Evolutionary conservation across 53 echinoderm and acorn worm species (phyloP), one percentile per base, ranked within the genome.

Genomic region (Patiria pectinifera): DNA sequence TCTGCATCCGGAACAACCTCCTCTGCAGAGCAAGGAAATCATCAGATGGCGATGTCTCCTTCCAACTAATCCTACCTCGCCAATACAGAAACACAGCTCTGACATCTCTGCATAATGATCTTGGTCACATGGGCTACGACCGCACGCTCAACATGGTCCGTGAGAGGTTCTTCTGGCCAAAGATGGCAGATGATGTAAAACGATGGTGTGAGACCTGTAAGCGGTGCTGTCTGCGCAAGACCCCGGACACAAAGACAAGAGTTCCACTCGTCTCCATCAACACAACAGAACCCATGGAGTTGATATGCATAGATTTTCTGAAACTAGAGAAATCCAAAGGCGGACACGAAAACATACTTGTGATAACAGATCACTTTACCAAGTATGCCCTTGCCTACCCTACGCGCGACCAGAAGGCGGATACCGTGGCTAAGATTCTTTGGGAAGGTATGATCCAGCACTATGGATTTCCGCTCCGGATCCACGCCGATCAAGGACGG

Each of bases 401-500:
- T 6, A 92, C 92, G 0, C 24, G 92, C 45, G 92, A 95, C 22
- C 94, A 95, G 46, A 92, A 92, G 4, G 82, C 95, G 2, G 19
- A 48, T 14, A 95, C 86, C 7, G 94, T 89, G 0, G 95, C 95
- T 0, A 94, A 82, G 71, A 80, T 74, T 1, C 49, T 94, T 3
- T 94, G 92, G 85, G 90, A 95, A 14, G 80, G 92, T 25, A 89
- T 95, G 45, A 74, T 95, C 16, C 85, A 85, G 9, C 95, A 89
- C 14, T 92, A 94, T 63, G 94, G 94, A 2, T 92, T 94, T 45
- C 95, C 94, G 8, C 91, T 71, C 12, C 23, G 92, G 4, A 45
- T 95, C 2, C 95, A 95, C 43, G 89, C 94, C 2, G 94, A 95
- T 84, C 95, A 95, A 69, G 95, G 95, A 3, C 12, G 83, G 3